Evolutionary conservation across 2,888 invertebrate genomes (phyloP).

Genomic region (Nemoura dubitans): DNA sequence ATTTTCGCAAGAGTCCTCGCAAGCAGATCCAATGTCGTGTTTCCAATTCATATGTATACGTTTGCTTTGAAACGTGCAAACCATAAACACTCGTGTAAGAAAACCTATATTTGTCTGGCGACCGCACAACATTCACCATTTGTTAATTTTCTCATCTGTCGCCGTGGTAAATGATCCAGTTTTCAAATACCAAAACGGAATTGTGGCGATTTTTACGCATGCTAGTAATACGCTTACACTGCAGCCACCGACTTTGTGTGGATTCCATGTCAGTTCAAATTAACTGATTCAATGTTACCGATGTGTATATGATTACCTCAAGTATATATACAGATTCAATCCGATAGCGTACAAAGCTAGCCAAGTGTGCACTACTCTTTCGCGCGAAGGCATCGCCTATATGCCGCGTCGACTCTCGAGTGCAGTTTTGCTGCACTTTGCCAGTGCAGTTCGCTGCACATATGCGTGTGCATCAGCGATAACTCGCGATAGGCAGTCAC

Average conservation of each 20-base stretch:
- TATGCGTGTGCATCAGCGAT: not conserved
- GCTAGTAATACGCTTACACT: not conserved
- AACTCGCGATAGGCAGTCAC: not conserved
- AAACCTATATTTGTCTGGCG: not conserved
- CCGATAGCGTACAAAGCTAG: not conserved
- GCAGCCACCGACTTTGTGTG: not conserved
- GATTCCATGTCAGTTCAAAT: slow-evolving; percentile 3
- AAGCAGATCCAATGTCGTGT: not conserved
- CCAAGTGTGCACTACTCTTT: not conserved
- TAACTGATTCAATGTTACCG: not conserved
- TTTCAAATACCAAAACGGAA: not conserved
- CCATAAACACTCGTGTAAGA: not conserved
- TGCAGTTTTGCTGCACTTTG: not conserved
- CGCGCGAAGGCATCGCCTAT: not conserved
- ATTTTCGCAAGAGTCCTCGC: not conserved
- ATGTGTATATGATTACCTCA: slow-evolving; percentile 12
- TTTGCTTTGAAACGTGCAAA: not conserved
- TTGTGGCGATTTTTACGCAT: not conserved
- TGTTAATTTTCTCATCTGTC: not conserved
- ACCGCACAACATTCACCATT: not conserved
- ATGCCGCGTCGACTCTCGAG: no score
- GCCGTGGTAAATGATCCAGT: not conserved
- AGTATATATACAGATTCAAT: not conserved
- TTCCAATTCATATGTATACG: not conserved
- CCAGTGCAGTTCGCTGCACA: not conserved